Conservation (phyloP, 2,797 vertebrate species). For the Trematomus bernacchii region DNA sequence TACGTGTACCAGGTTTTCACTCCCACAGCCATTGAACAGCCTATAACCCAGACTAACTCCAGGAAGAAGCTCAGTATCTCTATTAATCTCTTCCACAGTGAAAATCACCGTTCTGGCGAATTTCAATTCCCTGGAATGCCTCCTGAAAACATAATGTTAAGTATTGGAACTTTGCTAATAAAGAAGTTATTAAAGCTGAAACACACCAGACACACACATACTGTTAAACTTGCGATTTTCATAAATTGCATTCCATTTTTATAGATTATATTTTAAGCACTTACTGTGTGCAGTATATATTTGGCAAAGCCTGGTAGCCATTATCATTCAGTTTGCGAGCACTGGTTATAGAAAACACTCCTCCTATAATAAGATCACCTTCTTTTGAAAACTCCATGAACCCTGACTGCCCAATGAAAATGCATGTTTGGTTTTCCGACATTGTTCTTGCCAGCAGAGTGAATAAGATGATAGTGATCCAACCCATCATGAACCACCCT, state of each 20-base stretch:
- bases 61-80: constrained; percentile 61
- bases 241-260: not conserved
- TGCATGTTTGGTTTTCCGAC: constrained; percentile 71
- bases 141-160: constrained; percentile 49
- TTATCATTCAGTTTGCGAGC: constrained; percentile 32
- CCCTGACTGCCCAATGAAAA: constrained; percentile 64
- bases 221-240: not conserved
- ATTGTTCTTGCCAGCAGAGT: constrained; percentile 52
- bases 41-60: constrained; percentile 73
- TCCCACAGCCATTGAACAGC: constrained; percentile 72
- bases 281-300: constrained; percentile 64
- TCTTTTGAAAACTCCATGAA: constrained; percentile 70
- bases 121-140: constrained; percentile 75
- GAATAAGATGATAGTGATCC: constrained; percentile 58
- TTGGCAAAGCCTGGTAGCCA: constrained; percentile 56
- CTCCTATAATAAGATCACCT: constrained; percentile 77
- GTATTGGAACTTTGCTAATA: not conserved
- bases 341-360: constrained; percentile 73
- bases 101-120: constrained; percentile 77
- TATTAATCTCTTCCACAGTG: constrained; percentile 78
- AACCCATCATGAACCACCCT: constrained; percentile 62
- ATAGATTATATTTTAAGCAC: constrained; percentile 12
- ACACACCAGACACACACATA: not conserved
- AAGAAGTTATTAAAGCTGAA: not conserved
- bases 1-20: constrained; percentile 67